Evolutionary conservation across 2,113 vertebrate species (phyloP).

Genomic region (Terrapene triunguis): DNA sequence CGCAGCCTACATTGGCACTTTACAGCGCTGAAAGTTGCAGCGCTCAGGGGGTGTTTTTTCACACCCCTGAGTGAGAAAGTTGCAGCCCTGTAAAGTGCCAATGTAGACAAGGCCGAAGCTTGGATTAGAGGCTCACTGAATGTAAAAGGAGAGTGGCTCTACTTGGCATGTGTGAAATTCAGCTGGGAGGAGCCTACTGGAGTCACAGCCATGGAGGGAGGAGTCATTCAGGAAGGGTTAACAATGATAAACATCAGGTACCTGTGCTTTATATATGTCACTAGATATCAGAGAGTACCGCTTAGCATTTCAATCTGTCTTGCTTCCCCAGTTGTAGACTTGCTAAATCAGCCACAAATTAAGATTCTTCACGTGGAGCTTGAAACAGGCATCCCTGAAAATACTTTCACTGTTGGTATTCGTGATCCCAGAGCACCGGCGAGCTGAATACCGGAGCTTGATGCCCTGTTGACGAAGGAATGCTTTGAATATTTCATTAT

Average conservation of each 20-base stretch:
- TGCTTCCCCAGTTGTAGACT: neutral
- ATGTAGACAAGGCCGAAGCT: neutral
- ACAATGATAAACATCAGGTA: neutral
- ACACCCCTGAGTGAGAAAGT: too few relatives aligned
- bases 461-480: neutral
- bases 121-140: neutral
- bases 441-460: neutral
- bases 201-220: neutral
- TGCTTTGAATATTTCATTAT: neutral
- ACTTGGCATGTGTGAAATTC: neutral
- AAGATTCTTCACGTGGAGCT: neutral
- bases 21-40: too few relatives aligned
- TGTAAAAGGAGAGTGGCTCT: neutral
- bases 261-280: too few relatives aligned
- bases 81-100: too few relatives aligned
- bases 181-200: neutral
- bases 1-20: too few relatives aligned
- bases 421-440: neutral
- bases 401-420: too few relatives aligned
- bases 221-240: neutral
- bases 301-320: neutral
- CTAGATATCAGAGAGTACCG: neutral
- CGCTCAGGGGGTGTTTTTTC: too few relatives aligned
- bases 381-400: neutral
- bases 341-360: neutral